phyloP scores from a whole-genome alignment of 2,888 invertebrate genomes.

The Germaria angustata region DNA sequence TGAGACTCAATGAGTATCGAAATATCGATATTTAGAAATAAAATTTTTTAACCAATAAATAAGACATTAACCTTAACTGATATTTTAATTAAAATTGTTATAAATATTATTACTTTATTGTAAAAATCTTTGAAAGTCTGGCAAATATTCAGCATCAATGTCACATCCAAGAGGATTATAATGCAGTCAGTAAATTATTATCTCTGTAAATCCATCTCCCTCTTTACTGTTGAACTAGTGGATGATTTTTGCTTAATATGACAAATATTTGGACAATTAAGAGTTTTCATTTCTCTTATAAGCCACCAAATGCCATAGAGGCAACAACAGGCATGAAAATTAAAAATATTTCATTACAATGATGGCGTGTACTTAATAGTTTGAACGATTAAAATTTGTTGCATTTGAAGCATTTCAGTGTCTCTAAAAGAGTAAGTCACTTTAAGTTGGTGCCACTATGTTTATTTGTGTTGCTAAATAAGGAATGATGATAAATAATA shows the following conservation, averaged over 20 bases:
- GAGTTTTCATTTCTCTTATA: conserved; percentile 23
- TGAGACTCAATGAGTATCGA: too few relatives aligned
- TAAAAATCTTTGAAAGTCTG: not conserved
- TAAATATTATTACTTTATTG: not conserved
- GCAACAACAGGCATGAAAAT: not conserved
- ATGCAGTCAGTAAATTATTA: conserved; percentile 39
- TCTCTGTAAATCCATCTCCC: conserved; percentile 10
- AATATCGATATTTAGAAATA: too few relatives aligned
- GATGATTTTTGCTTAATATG: not conserved
- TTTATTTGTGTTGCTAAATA: conserved; percentile 14
- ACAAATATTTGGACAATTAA: conserved; percentile 24
- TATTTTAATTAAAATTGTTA: too few relatives aligned
- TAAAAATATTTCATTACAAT: conserved; percentile 9
- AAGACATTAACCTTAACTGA: too few relatives aligned
- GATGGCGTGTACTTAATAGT: conserved; percentile 22
- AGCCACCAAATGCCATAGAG: conserved; percentile 7
- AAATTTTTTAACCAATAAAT: too few relatives aligned
- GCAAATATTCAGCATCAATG: not conserved
- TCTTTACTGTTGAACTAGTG: not conserved
- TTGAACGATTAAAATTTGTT: conserved; percentile 47
- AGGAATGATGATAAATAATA: conserved; percentile 23
- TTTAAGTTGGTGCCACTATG: not conserved
- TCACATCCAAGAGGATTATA: conserved; percentile 2
- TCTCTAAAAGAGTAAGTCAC: not conserved
- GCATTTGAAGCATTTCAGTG: conserved; percentile 21